Evolutionary conservation across 2,888 invertebrate genomes (phyloP).

Genomic region (Torymus aiolomorphi): DNA sequence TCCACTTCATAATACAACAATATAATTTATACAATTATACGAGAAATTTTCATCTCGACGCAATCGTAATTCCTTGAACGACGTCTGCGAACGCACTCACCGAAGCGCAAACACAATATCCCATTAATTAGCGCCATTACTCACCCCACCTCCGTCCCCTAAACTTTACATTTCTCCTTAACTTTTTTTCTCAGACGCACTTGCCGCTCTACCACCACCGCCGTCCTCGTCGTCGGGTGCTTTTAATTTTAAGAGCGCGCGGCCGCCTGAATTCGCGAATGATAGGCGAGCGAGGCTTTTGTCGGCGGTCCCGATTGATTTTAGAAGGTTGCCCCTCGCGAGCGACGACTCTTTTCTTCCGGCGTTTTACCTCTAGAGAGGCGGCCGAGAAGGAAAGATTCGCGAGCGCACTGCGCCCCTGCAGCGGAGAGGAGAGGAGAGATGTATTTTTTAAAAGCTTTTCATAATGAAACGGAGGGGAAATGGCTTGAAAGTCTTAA

Average conservation of each 20-base stretch:
- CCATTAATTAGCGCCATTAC: slow-evolving; percentile 51
- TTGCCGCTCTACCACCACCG: background rate
- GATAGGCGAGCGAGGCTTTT: slow-evolving; percentile 41
- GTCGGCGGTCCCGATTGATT: slow-evolving; percentile 53
- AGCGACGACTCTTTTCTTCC: slow-evolving; percentile 29
- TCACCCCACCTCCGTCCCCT: background rate
- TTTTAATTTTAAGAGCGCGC: slow-evolving; percentile 54
- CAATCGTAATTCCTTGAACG: too few species aligned
- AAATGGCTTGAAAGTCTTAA: slow-evolving; percentile 18
- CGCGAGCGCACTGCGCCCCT: too few species aligned
- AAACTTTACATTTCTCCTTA: slow-evolving; percentile 40
- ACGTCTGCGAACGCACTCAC: background rate
- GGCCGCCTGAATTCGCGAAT: slow-evolving; percentile 45
- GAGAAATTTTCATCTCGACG: too few species aligned
- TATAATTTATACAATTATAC: too few species aligned
- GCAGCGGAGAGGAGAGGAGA: background rate
- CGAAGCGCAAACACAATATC: slow-evolving; percentile 9
- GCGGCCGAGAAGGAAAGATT: background rate
- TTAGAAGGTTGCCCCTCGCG: slow-evolving; percentile 33
- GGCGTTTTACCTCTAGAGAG: background rate
- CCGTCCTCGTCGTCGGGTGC: slow-evolving; percentile 12
- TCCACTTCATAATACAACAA: too few species aligned
- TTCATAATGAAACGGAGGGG: slow-evolving; percentile 49
- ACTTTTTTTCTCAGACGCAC: background rate
- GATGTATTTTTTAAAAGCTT: slow-evolving; percentile 57